phyloP scores from a whole-genome alignment of 2,888 invertebrate species.

The Drosophila subsilvestris region DNA sequence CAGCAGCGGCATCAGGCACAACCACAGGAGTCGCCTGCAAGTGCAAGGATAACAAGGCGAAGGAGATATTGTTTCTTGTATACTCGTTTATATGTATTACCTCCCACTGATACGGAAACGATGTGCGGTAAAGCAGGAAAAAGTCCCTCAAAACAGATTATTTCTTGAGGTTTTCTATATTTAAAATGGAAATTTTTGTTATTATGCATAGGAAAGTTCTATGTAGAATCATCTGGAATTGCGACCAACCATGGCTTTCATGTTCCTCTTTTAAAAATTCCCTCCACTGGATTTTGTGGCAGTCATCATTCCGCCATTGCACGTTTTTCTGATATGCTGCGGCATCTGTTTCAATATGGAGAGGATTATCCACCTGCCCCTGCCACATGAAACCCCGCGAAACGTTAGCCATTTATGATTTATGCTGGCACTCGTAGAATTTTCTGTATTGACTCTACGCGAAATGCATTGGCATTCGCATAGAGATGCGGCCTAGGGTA shows the following conservation, averaged over 20 bases:
- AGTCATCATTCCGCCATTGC: slow-evolving; percentile 9
- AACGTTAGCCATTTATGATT: slow-evolving; percentile 39
- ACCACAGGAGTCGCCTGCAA: slow-evolving; percentile 42
- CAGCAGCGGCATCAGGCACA: slow-evolving; percentile 33
- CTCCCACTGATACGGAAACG: slow-evolving; percentile 18
- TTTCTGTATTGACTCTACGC: slow-evolving; percentile 43
- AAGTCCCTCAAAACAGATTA: background rate
- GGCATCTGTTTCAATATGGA: slow-evolving; percentile 42
- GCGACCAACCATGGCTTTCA: no score
- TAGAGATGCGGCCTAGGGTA: slow-evolving; percentile 2
- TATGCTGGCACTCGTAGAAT: slow-evolving; percentile 35
- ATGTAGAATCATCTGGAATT: background rate
- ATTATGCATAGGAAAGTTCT: no score
- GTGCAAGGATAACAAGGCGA: slow-evolving; percentile 49
- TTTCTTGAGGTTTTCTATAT: background rate
- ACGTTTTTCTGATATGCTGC: slow-evolving; percentile 10
- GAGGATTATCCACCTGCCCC: slow-evolving; percentile 7
- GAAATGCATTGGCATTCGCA: slow-evolving; percentile 28
- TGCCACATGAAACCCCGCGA: background rate
- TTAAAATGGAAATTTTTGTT: background rate
- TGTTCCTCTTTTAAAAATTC: background rate
- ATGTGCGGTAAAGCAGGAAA: slow-evolving; percentile 14
- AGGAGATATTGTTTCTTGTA: slow-evolving; percentile 16
- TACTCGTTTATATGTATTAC: background rate
- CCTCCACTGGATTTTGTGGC: slow-evolving; percentile 1